phyloP scores from a whole-genome alignment of 2,113 vertebrate genomes.

The Crotalus viridis region DNA sequence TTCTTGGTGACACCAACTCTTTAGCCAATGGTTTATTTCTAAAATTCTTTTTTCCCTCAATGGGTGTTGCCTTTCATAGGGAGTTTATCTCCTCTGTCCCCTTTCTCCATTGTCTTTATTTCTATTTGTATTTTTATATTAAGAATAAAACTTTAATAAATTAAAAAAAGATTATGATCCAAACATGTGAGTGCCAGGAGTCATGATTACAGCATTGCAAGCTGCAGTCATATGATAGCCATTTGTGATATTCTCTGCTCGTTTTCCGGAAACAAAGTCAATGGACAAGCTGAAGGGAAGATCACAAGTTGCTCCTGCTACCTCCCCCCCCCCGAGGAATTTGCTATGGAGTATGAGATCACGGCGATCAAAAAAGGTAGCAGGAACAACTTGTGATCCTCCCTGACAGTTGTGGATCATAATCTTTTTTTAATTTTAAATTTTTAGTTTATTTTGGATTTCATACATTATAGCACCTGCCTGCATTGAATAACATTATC shows the following conservation, averaged over 20 bases:
- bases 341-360: not conserved
- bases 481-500: not conserved
- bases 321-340: not conserved
- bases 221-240: not conserved
- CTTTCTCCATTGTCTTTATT: not conserved
- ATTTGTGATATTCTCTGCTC: not conserved
- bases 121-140: not conserved
- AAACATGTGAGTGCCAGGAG: not conserved
- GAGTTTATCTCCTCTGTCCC: not conserved
- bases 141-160: not conserved
- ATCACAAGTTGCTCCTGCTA: not conserved
- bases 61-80: no score
- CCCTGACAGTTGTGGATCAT: no score
- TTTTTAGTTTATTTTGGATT: not conserved
- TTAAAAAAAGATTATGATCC: not conserved
- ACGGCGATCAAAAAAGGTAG: no score
- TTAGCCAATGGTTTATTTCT: no score
- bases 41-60: no score
- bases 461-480: not conserved
- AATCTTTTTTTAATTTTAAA: no score
- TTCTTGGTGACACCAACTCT: no score
- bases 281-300: not conserved
- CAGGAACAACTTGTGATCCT: no score
- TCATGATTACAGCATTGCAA: not conserved
- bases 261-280: not conserved